A percentile compares a stretch with the other conserved stretches of the same genome.
Conservation (phyloP, 2,888 invertebrate genomes). For the Lycocerus yunnanus region DNA sequence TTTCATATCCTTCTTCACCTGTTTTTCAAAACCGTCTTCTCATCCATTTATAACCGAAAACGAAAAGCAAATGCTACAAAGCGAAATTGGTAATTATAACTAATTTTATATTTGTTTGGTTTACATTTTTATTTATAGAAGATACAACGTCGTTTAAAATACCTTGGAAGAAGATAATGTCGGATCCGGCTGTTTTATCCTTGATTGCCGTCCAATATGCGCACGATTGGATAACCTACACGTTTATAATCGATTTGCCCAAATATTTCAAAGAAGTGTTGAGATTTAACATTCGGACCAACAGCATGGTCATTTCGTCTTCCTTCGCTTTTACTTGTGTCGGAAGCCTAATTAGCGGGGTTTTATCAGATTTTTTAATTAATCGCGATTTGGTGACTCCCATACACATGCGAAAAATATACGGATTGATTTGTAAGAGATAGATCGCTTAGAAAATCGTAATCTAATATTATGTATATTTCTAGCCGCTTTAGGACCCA, state of each 20-base stretch:
- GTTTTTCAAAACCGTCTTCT: background rate
- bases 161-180: slow-evolving; percentile 2
- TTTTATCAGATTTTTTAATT: slow-evolving; percentile 69
- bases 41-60: slow-evolving; percentile 6
- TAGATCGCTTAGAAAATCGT: background rate
- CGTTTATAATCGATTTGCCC: background rate
- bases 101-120: background rate
- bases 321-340: slow-evolving; percentile 70
- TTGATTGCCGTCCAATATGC: background rate
- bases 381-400: slow-evolving; percentile 61
- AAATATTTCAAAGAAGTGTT: slow-evolving; percentile 64
- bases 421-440: slow-evolving; percentile 68
- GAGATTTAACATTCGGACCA: slow-evolving; percentile 65
- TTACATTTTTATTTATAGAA: background rate
- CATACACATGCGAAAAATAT: slow-evolving; percentile 64
- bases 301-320: slow-evolving; percentile 64
- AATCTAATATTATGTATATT: background rate
- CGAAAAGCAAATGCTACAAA: background rate
- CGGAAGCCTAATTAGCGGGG: slow-evolving; percentile 64
- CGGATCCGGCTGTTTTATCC: background rate
- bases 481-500: background rate
- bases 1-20: background rate
- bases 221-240: slow-evolving; percentile 1
- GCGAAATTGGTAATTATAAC: background rate
- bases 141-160: background rate